These are phyloP conservation scores for Syngnathus rostellatus DNA, from an alignment of 2,797 vertebrate genomes.

Conservation along the genomic window DNA sequence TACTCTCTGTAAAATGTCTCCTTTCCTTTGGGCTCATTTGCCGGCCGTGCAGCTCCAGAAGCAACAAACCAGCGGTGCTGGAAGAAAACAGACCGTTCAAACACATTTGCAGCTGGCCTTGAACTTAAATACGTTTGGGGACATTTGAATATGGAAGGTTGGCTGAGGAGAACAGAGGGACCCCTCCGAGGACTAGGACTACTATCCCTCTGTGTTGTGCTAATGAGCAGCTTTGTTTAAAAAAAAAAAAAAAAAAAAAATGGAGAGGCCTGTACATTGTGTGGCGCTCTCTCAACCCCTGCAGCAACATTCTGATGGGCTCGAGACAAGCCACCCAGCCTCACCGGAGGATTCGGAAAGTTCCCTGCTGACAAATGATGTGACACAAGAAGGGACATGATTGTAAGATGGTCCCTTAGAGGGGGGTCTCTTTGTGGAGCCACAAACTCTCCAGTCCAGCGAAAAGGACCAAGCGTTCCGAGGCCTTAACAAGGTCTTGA, in stretches of 20 bases:
- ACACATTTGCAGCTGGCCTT: conserved; percentile 48
- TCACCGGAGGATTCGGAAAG: conserved; percentile 34
- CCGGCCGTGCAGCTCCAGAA: conserved; percentile 25
- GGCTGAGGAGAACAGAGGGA: conserved; percentile 53
- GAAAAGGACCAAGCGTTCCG: conserved; percentile 47
- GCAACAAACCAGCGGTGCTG: conserved; percentile 25
- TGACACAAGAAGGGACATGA: conserved; percentile 49
- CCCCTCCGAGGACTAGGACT: conserved; percentile 52
- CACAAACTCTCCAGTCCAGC: conserved; percentile 37
- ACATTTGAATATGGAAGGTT: conserved; percentile 67
- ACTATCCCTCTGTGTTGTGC: conserved; percentile 68
- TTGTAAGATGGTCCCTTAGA: conserved; percentile 52
- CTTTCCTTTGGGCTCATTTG: conserved; percentile 13
- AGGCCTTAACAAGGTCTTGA: conserved; percentile 65
- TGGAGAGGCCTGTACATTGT: conserved; percentile 63
- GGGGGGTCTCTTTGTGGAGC: conserved; percentile 43
- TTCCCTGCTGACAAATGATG: conserved; percentile 56
- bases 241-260: conserved; percentile 52
- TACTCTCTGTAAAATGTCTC: conserved; percentile 36
- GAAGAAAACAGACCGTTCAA: conserved; percentile 50
- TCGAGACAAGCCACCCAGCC: conserved; percentile 17
- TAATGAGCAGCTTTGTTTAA: conserved; percentile 71
- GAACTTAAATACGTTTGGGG: conserved; percentile 61
- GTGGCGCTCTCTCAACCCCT: conserved; percentile 50
- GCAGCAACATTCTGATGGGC: conserved; percentile 55